phyloP scores from a whole-genome alignment of 1,140 invertebrate genomes.

The Geopemphigus sp. region DNA sequence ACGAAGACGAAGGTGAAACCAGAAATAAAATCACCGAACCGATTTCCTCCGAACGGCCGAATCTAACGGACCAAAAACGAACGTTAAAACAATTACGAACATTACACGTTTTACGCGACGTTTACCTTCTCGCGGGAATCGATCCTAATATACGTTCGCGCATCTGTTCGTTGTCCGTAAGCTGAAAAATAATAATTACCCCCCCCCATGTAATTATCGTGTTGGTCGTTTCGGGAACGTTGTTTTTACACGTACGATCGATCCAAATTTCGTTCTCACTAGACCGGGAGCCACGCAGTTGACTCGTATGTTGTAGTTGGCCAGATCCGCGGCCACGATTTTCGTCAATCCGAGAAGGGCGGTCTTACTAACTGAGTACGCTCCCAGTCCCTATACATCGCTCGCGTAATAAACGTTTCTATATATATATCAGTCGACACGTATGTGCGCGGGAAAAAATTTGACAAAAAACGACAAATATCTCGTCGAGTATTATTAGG shows the following conservation, averaged over 20 bases:
- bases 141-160: not conserved
- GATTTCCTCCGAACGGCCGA: conserved; percentile 71
- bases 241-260: conserved; percentile 63
- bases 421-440: too few species aligned
- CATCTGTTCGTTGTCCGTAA: conserved; percentile 12
- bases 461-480: too few species aligned
- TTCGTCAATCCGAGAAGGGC: conserved; percentile 85
- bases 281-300: conserved; percentile 93
- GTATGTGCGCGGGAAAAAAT: too few species aligned
- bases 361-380: conserved; percentile 94
- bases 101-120: not conserved
- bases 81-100: not conserved
- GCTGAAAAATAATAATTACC: not conserved
- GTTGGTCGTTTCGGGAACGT: not conserved
- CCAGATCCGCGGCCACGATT: conserved; percentile 71
- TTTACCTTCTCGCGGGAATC: conserved; percentile 51
- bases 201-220: not conserved
- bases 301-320: conserved; percentile 78
- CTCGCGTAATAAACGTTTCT: too few species aligned
- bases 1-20: conserved; percentile 85
- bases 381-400: conserved; percentile 70
- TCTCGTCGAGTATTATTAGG: too few species aligned
- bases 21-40: conserved; percentile 82
- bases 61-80: conserved; percentile 41
- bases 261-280: conserved; percentile 86